phyloP scores from a whole-genome alignment of 2,797 vertebrate species.

The Cygnus olor region DNA sequence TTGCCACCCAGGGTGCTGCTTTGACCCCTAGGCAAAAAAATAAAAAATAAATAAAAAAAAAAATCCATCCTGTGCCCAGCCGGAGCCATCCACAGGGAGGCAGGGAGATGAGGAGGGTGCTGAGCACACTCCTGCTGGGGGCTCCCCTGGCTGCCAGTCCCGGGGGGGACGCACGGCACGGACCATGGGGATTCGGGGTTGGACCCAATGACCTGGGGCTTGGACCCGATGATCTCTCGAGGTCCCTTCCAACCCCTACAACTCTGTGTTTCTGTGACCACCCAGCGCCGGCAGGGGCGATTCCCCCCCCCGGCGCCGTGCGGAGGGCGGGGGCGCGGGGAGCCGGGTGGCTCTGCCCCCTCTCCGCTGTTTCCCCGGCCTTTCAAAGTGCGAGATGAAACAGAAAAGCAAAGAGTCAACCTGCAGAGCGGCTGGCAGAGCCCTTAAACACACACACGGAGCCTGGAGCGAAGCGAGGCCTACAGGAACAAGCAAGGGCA shows the following conservation, averaged over 20 bases:
- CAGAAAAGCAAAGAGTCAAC: slow-evolving; percentile 67
- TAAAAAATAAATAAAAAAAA: background rate
- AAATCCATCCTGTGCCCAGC: background rate
- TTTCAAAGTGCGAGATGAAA: slow-evolving; percentile 67
- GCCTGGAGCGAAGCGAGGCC: slow-evolving; percentile 78
- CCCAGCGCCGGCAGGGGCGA: background rate
- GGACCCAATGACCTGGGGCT: too few relatives aligned
- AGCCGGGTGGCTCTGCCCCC: slow-evolving; percentile 47
- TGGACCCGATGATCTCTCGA: too few relatives aligned
- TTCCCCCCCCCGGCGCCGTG: accelerated
- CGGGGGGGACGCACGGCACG: background rate
- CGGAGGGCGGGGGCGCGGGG: background rate
- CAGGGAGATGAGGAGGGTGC: background rate
- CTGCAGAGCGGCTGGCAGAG: slow-evolving; percentile 69
- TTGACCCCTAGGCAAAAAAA: background rate
- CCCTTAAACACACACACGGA: slow-evolving; percentile 55
- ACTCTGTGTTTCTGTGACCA: background rate
- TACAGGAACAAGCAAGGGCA: slow-evolving; percentile 84
- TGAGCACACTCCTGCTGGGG: background rate
- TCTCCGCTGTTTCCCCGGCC: slow-evolving; percentile 64
- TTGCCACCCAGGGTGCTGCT: background rate
- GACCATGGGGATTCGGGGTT: too few relatives aligned
- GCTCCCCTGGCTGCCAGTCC: background rate
- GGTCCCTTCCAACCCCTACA: too few relatives aligned
- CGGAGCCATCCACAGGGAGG: background rate